Percentiles rank a stretch among this genome's conserved stretches.
phyloP scores from a whole-genome alignment of 2,797 vertebrate species.

The Bryconaethiops microstoma region DNA sequence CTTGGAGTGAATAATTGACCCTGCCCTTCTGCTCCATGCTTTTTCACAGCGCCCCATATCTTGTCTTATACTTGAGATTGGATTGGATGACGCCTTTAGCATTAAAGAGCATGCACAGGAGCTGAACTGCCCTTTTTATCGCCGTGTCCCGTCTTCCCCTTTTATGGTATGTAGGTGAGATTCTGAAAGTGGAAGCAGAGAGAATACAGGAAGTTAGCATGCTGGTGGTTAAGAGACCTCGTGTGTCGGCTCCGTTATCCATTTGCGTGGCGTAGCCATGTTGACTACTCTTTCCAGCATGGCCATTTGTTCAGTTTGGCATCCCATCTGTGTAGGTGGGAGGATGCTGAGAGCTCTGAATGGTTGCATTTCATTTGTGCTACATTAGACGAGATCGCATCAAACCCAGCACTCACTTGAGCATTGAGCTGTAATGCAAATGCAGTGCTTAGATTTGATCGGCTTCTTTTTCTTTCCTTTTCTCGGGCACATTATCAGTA shows the following conservation, averaged over 20 bases:
- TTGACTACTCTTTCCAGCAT: conserved; percentile 38
- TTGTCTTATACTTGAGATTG: background rate
- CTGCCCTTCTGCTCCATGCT: no score
- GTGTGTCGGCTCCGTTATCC: conserved; percentile 43
- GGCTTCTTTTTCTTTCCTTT: background rate
- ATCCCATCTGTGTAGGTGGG: conserved; percentile 41
- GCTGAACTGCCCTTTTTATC: background rate
- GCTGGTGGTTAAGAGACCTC: conserved; percentile 48
- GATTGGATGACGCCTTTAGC: background rate
- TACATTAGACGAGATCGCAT: conserved; percentile 31
- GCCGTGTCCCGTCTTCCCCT: conserved; percentile 38
- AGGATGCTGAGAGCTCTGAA: conserved; percentile 34
- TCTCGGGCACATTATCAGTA: background rate
- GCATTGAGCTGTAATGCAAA: background rate
- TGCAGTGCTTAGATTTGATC: background rate
- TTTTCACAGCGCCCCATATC: background rate
- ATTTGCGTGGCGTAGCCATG: conserved; percentile 22
- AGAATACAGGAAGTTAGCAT: conserved; percentile 47
- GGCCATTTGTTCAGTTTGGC: conserved; percentile 47
- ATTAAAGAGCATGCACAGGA: background rate
- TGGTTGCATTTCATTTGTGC: conserved; percentile 22
- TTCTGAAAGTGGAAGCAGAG: conserved; percentile 71
- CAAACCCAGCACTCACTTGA: conserved; percentile 12
- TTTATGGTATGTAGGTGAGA: conserved; percentile 52
- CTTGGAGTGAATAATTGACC: background rate